A percentile compares a stretch with the other conserved stretches of the same genome.
Conservation (phyloP, 2,888 invertebrate species). For the Cryptocephalus moraei region DNA sequence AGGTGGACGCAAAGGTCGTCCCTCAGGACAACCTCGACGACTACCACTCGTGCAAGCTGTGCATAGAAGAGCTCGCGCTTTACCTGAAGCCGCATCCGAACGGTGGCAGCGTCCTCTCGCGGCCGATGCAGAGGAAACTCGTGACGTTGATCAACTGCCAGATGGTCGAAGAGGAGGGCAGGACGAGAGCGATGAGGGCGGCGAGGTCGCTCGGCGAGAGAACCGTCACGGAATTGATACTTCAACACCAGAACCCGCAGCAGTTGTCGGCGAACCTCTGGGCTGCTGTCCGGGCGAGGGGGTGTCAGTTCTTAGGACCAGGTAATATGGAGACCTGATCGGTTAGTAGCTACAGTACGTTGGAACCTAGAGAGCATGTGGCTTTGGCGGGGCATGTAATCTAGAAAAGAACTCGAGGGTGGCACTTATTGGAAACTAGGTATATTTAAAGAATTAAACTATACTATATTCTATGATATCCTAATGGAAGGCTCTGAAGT, state of each 20-base stretch:
- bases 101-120: conserved; percentile 54
- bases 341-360: too few species aligned
- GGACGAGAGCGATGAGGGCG: conserved; percentile 67
- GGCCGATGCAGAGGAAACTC: conserved; percentile 93
- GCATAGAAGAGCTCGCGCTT: conserved; percentile 79
- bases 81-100: conserved; percentile 75
- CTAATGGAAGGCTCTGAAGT: too few species aligned
- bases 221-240: conserved; percentile 84
- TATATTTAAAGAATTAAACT: too few species aligned
- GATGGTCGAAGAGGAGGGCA: conserved; percentile 78
- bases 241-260: conserved; percentile 93
- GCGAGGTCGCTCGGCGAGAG: conserved; percentile 91
- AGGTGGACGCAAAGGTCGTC: conserved; percentile 39
- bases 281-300: conserved; percentile 93
- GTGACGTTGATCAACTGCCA: conserved; percentile 90
- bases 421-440: too few species aligned
- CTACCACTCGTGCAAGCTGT: conserved; percentile 58
- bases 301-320: conserved; percentile 97
- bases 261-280: conserved; percentile 89
- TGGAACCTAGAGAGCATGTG: too few species aligned
- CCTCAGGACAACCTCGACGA: conserved; percentile 45
- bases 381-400: too few species aligned
- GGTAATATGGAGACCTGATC: conserved; percentile 19
- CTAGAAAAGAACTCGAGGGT: too few species aligned
- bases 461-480: too few species aligned